Evolutionary conservation across 2,888 invertebrate species (phyloP).

Genomic region (Andrena bucephala): DNA sequence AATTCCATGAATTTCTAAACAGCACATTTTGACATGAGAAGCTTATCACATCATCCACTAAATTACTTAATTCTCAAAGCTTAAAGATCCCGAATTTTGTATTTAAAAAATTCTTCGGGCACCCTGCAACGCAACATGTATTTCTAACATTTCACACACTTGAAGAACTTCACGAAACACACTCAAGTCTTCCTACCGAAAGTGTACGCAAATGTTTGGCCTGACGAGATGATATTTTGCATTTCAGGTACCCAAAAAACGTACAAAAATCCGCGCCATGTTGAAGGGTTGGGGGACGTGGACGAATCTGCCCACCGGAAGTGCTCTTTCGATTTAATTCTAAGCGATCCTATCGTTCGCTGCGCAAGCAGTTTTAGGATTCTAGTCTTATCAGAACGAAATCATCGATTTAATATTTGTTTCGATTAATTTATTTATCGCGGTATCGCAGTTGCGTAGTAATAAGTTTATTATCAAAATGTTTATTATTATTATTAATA

Average conservation of each 20-base stretch:
- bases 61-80: too few relatives aligned
- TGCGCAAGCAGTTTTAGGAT: slow-evolving; percentile 76
- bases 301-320: slow-evolving; percentile 77
- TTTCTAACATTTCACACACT: too few relatives aligned
- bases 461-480: slow-evolving; percentile 62
- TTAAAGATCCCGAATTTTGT: too few relatives aligned
- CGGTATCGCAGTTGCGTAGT: slow-evolving; percentile 64
- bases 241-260: slow-evolving; percentile 80
- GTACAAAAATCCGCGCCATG: slow-evolving; percentile 79
- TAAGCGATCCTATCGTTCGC: slow-evolving; percentile 48
- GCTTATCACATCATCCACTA: too few relatives aligned
- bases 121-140: too few relatives aligned
- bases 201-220: too few relatives aligned
- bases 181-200: too few relatives aligned
- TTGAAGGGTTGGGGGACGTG: slow-evolving; percentile 63
- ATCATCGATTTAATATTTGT: slow-evolving; percentile 75
- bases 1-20: too few relatives aligned
- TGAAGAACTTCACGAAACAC: too few relatives aligned
- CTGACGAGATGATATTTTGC: neutral
- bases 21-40: too few relatives aligned
- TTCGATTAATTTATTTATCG: slow-evolving; percentile 71
- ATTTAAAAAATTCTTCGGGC: too few relatives aligned
- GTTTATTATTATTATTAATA: slow-evolving; percentile 56
- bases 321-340: slow-evolving; percentile 76
- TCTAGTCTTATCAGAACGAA: slow-evolving; percentile 80